These are phyloP conservation scores for Auanema sp. DNA, from an alignment of 2,888 invertebrate species.

Conservation along the genomic window DNA sequence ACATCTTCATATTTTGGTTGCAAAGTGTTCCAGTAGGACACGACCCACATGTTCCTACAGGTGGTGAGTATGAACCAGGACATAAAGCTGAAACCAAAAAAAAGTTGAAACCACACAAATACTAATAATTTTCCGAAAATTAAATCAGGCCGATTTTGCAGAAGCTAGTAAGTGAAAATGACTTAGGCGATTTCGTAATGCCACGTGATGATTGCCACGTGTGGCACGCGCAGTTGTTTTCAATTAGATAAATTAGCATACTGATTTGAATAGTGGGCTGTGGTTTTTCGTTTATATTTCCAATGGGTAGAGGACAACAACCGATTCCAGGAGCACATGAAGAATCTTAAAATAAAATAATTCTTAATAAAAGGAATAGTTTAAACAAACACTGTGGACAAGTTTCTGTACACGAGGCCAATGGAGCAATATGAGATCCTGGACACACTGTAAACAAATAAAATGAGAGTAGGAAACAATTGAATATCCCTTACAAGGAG, in stretches of 20 bases:
- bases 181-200: too few species aligned
- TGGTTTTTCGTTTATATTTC: constrained; percentile 28
- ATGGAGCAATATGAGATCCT: constrained; percentile 46
- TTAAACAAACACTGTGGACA: constrained; percentile 43
- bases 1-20: constrained; percentile 35
- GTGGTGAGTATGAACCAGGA: constrained; percentile 44
- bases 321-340: constrained; percentile 47
- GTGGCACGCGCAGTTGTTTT: too few species aligned
- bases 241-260: constrained; percentile 14
- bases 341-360: constrained; percentile 37
- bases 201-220: too few species aligned
- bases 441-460: constrained; percentile 37
- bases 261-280: constrained; percentile 34
- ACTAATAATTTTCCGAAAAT: too few species aligned
- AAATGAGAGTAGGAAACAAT: too few species aligned
- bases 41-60: constrained; percentile 37
- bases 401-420: constrained; percentile 41
- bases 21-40: constrained; percentile 39
- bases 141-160: too few species aligned
- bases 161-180: too few species aligned
- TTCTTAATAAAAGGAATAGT: constrained; percentile 3
- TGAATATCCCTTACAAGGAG: constrained; percentile 27
- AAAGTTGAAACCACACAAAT: too few species aligned
- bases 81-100: constrained; percentile 46
- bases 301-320: constrained; percentile 45